Evolutionary conservation across 2,113 vertebrate genomes (phyloP).

Genomic region (Uropsilus gracilis): DNA sequence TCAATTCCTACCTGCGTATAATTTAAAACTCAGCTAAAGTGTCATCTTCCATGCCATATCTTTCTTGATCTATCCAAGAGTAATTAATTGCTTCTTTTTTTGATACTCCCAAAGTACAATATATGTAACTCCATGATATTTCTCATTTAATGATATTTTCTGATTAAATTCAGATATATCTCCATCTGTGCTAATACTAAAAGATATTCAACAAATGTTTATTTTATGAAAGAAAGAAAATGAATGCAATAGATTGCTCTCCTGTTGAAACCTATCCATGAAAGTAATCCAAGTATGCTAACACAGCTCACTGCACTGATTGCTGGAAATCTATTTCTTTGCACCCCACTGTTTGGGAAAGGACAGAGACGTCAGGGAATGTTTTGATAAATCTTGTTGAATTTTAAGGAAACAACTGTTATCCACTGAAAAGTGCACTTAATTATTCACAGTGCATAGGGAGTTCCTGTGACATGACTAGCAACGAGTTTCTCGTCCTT

Average conservation of each 20-base stretch:
- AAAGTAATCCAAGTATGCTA: not conserved
- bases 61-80: constrained; percentile 32
- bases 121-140: not conserved
- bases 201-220: constrained; percentile 19
- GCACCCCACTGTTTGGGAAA: constrained; percentile 9
- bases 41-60: not conserved
- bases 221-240: constrained; percentile 51
- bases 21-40: constrained; percentile 5
- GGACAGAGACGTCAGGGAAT: constrained; percentile 44
- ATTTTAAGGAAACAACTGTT: constrained; percentile 63
- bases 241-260: not conserved
- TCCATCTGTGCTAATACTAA: not conserved
- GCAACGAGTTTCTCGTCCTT: constrained; percentile 59
- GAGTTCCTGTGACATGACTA: constrained; percentile 66
- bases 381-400: constrained; percentile 66
- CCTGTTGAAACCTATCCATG: not conserved
- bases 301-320: constrained; percentile 53
- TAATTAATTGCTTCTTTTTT: constrained; percentile 55
- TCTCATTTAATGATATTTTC: constrained; percentile 45
- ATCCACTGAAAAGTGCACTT: constrained; percentile 45
- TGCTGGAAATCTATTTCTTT: constrained; percentile 64
- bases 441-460: constrained; percentile 66
- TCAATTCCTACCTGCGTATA: constrained; percentile 17
- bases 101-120: not conserved
- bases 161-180: not conserved